Percentiles rank a stretch among this genome's conserved stretches.
phyloP scores from a whole-genome alignment of 2,888 invertebrate species.

The Limenitis camilla region DNA sequence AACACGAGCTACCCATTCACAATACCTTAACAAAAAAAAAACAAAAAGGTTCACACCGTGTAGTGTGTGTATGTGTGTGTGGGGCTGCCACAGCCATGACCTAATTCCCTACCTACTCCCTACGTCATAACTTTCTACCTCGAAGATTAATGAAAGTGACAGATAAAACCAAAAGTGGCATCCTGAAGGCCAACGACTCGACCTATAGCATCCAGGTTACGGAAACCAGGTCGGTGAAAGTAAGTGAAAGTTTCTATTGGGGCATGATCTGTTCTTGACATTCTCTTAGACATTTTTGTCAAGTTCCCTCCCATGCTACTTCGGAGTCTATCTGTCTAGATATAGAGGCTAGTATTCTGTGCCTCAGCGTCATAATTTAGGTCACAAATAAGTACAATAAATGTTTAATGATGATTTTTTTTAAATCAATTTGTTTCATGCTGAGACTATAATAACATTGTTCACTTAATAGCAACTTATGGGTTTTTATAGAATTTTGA shows the following conservation, averaged over 20 bases:
- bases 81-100: slow-evolving; percentile 22
- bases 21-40: slow-evolving; percentile 10
- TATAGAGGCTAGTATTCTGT: slow-evolving; percentile 5
- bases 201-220: slow-evolving; percentile 51
- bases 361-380: slow-evolving; percentile 3
- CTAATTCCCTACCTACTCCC: slow-evolving; percentile 35
- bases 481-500: background rate
- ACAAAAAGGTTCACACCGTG: slow-evolving; percentile 8
- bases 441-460: too few species aligned
- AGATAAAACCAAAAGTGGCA: slow-evolving; percentile 62
- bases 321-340: background rate
- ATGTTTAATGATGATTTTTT: slow-evolving; percentile 25
- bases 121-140: slow-evolving; percentile 53
- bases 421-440: slow-evolving; percentile 23
- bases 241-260: slow-evolving; percentile 60
- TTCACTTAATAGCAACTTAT: too few species aligned
- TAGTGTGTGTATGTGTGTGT: too few species aligned
- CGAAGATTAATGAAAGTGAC: slow-evolving; percentile 60
- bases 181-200: slow-evolving; percentile 57
- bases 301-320: slow-evolving; percentile 6
- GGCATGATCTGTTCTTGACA: slow-evolving; percentile 60
- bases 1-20: slow-evolving; percentile 3
- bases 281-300: slow-evolving; percentile 43
- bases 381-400: slow-evolving; percentile 8
- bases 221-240: slow-evolving; percentile 60